These are phyloP conservation scores for Campopleginae sp. DNA, from an alignment of 2,888 invertebrate genomes.

Conservation along the genomic window DNA sequence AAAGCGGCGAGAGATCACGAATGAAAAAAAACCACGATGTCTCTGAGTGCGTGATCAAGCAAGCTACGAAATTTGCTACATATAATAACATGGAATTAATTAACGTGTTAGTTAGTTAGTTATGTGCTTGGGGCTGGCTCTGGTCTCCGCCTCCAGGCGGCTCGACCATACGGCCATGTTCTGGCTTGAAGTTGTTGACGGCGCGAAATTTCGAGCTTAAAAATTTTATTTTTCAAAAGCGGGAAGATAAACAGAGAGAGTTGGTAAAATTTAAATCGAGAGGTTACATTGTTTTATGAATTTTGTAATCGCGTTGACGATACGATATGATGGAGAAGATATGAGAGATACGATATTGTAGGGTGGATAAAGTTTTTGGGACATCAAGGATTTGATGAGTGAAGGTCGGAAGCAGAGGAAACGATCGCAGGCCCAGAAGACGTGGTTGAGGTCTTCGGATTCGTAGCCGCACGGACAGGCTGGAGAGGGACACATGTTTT, in stretches of 20 bases:
- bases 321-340: neutral
- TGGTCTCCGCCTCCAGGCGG: no score
- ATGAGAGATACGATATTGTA: neutral
- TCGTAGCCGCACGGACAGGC: neutral
- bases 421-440: neutral
- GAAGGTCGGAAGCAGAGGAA: neutral
- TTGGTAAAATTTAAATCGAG: neutral
- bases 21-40: conserved; percentile 32
- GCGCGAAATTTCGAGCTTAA: neutral
- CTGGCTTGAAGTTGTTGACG: no score
- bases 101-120: no score
- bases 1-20: conserved; percentile 39
- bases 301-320: neutral
- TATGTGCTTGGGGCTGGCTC: no score
- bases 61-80: conserved; percentile 1
- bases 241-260: neutral
- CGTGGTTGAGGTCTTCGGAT: neutral
- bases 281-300: neutral
- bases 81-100: no score
- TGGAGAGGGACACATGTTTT: neutral
- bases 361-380: neutral
- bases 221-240: neutral
- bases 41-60: conserved; percentile 2
- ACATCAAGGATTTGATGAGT: neutral
- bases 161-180: no score